phyloP scores from a whole-genome alignment of 2,113 vertebrate species.

The Spea bombifrons region DNA sequence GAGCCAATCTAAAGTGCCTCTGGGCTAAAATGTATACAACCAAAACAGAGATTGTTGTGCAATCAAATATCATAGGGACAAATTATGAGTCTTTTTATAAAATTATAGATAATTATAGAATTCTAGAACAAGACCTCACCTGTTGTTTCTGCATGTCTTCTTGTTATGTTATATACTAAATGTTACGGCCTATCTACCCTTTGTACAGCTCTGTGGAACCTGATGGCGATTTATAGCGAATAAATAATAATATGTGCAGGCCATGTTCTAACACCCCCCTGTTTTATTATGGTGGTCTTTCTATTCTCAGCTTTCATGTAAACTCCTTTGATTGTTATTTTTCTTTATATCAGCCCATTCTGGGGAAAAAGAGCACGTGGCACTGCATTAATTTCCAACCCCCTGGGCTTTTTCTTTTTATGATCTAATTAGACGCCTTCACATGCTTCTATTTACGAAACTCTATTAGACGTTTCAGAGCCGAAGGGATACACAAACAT shows the following conservation, averaged over 20 bases:
- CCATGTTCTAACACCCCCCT: no score
- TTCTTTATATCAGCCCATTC: neutral
- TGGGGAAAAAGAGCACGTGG: neutral
- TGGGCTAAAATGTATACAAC: neutral
- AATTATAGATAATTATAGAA: no score
- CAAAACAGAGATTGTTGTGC: neutral
- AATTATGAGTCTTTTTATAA: neutral
- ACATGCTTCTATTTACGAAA: constrained; percentile 30
- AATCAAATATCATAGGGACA: neutral
- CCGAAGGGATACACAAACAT: constrained; percentile 1
- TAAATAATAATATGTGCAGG: no score
- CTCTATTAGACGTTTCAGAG: constrained; percentile 10
- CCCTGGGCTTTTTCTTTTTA: constrained; percentile 21
- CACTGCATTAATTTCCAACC: neutral
- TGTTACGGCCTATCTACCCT: no score
- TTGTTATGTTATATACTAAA: no score
- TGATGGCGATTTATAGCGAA: no score
- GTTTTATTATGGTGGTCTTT: neutral
- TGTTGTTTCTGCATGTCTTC: no score
- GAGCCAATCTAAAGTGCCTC: neutral
- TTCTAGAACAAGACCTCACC: no score
- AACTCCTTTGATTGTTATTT: neutral
- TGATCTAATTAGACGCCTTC: constrained; percentile 21
- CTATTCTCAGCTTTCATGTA: neutral
- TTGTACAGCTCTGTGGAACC: no score